Conservation (phyloP, 2,797 vertebrate genomes). For the Falco concolor region DNA sequence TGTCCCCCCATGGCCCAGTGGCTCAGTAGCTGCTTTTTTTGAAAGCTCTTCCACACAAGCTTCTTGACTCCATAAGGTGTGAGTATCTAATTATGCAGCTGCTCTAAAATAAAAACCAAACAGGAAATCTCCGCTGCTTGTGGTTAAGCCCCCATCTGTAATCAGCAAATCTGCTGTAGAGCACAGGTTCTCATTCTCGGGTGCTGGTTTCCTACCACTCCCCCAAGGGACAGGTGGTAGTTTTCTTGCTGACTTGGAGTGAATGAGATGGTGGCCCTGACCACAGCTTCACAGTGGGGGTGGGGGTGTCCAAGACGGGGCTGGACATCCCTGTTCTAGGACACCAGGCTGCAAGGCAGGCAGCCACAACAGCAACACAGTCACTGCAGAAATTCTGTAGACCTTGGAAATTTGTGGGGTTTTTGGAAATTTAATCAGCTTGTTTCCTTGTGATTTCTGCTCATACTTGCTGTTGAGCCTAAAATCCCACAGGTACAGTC, state of each 20-base stretch:
- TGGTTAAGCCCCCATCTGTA: neutral
- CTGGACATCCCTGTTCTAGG: neutral
- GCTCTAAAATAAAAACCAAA: neutral
- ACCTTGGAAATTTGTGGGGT: neutral
- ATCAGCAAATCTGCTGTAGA: neutral
- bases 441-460: neutral
- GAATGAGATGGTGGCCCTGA: neutral
- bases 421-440: neutral
- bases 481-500: neutral
- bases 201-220: neutral
- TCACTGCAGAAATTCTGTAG: neutral
- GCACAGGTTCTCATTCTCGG: neutral
- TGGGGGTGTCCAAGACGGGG: neutral
- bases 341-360: neutral
- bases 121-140: neutral
- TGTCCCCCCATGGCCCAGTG: accelerated
- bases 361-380: neutral
- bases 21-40: neutral
- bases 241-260: neutral
- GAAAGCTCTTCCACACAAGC: neutral
- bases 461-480: neutral
- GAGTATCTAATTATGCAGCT: neutral
- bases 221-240: neutral
- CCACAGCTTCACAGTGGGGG: neutral
- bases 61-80: neutral